phyloP scores from a whole-genome alignment of 2,888 invertebrate species.

The Lasioglossum oenotherae region DNA sequence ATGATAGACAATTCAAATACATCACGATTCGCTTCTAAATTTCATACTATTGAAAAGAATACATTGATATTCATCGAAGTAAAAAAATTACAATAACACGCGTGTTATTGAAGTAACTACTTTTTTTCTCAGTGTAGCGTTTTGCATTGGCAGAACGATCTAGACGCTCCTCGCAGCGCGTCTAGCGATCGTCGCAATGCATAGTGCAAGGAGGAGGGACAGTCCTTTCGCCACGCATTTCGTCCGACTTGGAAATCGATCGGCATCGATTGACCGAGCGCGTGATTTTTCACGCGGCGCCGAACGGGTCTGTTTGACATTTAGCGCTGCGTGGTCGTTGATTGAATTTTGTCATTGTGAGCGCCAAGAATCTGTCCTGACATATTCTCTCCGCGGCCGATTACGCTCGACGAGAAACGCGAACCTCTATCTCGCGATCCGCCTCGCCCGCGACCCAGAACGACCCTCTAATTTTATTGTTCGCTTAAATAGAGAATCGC shows the following conservation, averaged over 20 bases:
- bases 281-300: conserved; percentile 47
- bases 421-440: not conserved
- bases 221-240: conserved; percentile 60
- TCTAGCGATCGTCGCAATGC: conserved; percentile 28
- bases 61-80: too few relatives aligned
- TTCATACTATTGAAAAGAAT: too few relatives aligned
- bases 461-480: not conserved
- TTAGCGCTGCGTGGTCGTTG: conserved; percentile 60
- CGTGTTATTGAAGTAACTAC: too few relatives aligned
- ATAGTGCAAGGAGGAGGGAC: conserved; percentile 37
- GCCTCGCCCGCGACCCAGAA: not conserved
- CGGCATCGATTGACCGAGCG: conserved; percentile 54
- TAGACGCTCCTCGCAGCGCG: conserved; percentile 20
- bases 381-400: not conserved
- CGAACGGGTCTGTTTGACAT: conserved; percentile 69
- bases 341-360: conserved; percentile 44
- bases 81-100: too few relatives aligned
- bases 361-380: conserved; percentile 2
- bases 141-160: conserved; percentile 26
- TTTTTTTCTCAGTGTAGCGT: too few relatives aligned
- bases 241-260: conserved; percentile 63
- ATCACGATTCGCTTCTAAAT: too few relatives aligned
- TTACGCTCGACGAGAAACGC: not conserved
- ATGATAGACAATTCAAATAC: too few relatives aligned
- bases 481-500: not conserved